Conservation (phyloP, 2,113 vertebrate genomes). For the Triplophysa tibetana region DNA sequence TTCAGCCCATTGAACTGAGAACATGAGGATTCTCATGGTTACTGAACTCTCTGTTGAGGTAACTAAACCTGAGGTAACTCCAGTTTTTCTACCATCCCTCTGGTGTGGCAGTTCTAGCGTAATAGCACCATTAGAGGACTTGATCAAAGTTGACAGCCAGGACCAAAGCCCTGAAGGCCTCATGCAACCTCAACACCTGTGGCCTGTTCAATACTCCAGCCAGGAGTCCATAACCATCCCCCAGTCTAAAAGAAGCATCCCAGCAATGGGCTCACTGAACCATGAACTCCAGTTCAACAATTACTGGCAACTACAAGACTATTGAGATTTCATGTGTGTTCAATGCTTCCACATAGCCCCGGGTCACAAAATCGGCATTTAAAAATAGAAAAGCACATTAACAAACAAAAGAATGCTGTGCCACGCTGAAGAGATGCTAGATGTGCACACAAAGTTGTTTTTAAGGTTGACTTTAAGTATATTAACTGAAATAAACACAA, state of each 20-base stretch:
- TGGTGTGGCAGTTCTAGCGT: slow-evolving; percentile 6
- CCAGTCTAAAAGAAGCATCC: slow-evolving; percentile 21
- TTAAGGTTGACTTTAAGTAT: too few relatives aligned
- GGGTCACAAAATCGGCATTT: too few relatives aligned
- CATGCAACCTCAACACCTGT: slow-evolving; percentile 40
- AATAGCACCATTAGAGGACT: slow-evolving; percentile 1
- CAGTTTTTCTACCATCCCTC: slow-evolving; percentile 12
- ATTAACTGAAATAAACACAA: too few relatives aligned
- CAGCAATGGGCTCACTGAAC: background rate
- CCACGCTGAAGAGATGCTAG: too few relatives aligned
- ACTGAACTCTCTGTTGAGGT: slow-evolving; percentile 29
- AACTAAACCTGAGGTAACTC: slow-evolving; percentile 1
- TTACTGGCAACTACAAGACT: slow-evolving; percentile 7
- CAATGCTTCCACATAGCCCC: background rate
- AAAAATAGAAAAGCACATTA: too few relatives aligned
- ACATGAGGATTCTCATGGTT: slow-evolving; percentile 9
- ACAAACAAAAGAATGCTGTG: background rate
- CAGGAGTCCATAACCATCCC: slow-evolving; percentile 21
- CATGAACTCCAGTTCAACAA: slow-evolving; percentile 4
- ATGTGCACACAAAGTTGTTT: too few relatives aligned
- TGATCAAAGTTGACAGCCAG: slow-evolving; percentile 38
- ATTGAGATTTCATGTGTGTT: slow-evolving; percentile 11
- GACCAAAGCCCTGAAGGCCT: slow-evolving; percentile 16
- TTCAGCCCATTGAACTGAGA: background rate
- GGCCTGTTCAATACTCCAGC: slow-evolving; percentile 31